Evolutionary conservation across 1,140 invertebrate genomes (phyloP), one percentile per base, ranked within the genome.

Genomic region (Solenopsis fugax): DNA sequence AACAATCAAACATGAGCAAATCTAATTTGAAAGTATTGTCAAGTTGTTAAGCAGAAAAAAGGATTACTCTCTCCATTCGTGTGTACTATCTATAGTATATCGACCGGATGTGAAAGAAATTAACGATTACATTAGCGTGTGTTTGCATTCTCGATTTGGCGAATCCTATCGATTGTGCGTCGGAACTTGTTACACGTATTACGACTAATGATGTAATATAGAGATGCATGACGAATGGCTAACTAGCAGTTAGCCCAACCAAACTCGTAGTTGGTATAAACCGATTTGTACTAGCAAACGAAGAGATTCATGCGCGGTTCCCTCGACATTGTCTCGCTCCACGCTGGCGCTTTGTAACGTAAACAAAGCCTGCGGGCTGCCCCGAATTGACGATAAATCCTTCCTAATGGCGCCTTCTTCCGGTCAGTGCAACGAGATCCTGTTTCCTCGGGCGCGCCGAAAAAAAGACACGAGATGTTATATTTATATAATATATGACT

Each of bases 381-480:
- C 16, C n/a, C 16, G 50, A 58, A 85, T 65, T 41, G 48, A 7
- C 75, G 48, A 76, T 85, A 78, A 85, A 85, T 77, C 84, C n/a
- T 54, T 52, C n/a, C 71, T 75, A 73, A 84, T 84, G 80, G 80
- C 54, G n/a, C 18, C n/a, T 75, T 84, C 80, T 84, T 84, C 80
- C 80, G 80, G 67, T 73, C 80, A 82, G 21, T 21, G 52, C 78
- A 65, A 82, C 56, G 69, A n/a, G 56, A 73, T 75, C 80, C 29
- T 21, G 54, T 60, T 69, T 72, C 80, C 10, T 29, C 7, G 37
- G 24, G 24, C 67, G 54, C 24, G 67, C n/a, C 41, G 54, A 37
- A 60, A 84, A 29, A 73, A 84, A 84, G 10, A 13, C 4, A 18
- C 37, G 0, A 65, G 48, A 18, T 21, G 41, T 29, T 29, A 29